Base-by-base conservation (phyloP, 2,888 invertebrate species). In the Gasteruption jaculator region DNA sequence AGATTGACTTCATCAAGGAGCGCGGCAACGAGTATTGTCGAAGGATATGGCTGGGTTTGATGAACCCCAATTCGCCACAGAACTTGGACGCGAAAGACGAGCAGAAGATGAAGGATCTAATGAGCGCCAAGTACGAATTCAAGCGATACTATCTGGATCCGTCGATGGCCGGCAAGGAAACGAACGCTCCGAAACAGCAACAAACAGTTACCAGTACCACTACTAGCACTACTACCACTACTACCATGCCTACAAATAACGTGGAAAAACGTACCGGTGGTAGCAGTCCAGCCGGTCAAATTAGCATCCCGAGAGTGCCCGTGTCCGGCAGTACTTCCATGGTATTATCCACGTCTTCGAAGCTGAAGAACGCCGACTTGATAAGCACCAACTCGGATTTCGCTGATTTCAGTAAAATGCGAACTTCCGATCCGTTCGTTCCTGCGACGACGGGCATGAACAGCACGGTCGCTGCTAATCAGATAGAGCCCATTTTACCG, bases 11-110 rank as follows among this genome's bases (percentile, higher is more conserved):
- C 64, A 79, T 97, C 54, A 86, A 85, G 74, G 76, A 80, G 51
- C 84, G 86, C 71, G 96, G 97, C 56, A 97, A 97, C 74, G 92
- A 94, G 77, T 84, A 88, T 64, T 95, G 95, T 73, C 81, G 85
- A 64, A 84, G 86, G 71, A 86, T 92, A 57, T 97, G 94, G 93
- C 76, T 97, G 58, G 95, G 93, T 6, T 76, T 92, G 36, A 86
- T 88, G 76, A 92, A 91, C 70, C 81, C 83, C 45, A 71, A 52
- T 11, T 46, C 53, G 4, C 42, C 59, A 5, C 54, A 55, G 27
- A 58, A 49, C 15, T 39, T 65, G 27, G 85, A 87, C 65, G 80
- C 83, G 51, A 84, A 84, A 60, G 92, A 92, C 63, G 93, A 93
- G 72, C 88, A 90, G 72, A 85, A 87, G 71, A 85, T 94, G 61